Evolutionary conservation across 1,140 invertebrate species (phyloP), one percentile per base, ranked within the genome.

Genomic region (Galleria mellonella): DNA sequence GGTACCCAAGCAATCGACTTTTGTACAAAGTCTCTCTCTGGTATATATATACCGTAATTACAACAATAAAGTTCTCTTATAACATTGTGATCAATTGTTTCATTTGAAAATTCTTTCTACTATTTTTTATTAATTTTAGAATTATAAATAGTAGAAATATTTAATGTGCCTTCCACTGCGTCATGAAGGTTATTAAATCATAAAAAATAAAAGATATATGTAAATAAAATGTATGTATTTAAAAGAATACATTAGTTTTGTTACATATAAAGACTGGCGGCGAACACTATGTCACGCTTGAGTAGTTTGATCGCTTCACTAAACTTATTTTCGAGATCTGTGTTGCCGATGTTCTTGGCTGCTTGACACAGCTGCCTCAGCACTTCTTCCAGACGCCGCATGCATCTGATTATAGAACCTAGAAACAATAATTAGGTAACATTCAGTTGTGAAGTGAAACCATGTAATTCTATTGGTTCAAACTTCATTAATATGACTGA

Each of bases 261-360:
- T 90, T 92, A 99, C 64, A 99, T 90, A 88, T 99, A 99, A 9
- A 99, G 90, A 84, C 97, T 98, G 23, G 98, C 97, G 40, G 98
- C 98, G 88, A 99, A 99, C 12, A 99, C 96, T 86, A 99, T 99
- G 78, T 99, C 98, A 59, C 98, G 90, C 86, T 99, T 99, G 23
- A 99, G 91, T 32, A 96, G 78, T 70, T 94, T 93, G 44, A 99
- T 97, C 5, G 94, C 94, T 72, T 97, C 94, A 48, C 93, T 93
- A 82, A 99, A 99, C 87, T 99, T 99, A 60, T 94, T 94, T 87
- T 99, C 97, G 47, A 99, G 87, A 55, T 98, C 97, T 9, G 93
- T 93, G 72, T 98, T 99, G 9, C 97, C 98, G 54, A 99, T 99
- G 58, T 94, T 96, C 88, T 98, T 99, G 0, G 98, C 93, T 13